phyloP scores from a whole-genome alignment of 1,140 invertebrate genomes.

The Drosophila kikkawai region DNA sequence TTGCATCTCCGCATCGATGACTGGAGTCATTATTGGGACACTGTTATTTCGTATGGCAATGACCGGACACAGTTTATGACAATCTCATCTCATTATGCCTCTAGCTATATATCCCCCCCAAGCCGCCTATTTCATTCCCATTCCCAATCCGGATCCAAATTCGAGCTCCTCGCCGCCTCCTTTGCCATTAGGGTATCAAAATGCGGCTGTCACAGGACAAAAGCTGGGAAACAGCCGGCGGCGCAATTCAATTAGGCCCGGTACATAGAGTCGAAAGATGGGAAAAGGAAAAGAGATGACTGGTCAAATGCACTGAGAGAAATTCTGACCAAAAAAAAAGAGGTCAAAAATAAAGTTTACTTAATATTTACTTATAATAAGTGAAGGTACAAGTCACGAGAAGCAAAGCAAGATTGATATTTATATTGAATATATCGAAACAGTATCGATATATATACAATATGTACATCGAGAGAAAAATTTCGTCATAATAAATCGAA shows the following conservation, averaged over 20 bases:
- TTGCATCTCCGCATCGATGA: slow-evolving; percentile 19
- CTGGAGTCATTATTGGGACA: slow-evolving; percentile 11
- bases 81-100: slow-evolving; percentile 50
- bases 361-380: no score
- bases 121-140: neutral
- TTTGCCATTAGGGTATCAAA: slow-evolving; percentile 42
- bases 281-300: neutral
- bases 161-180: slow-evolving; percentile 4
- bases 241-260: slow-evolving; percentile 70
- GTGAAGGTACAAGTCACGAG: no score
- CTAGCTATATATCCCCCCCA: neutral
- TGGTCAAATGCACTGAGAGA: neutral
- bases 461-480: no score
- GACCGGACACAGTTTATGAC: slow-evolving; percentile 37
- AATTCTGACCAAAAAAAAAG: neutral
- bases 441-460: neutral
- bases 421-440: neutral
- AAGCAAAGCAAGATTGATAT: neutral
- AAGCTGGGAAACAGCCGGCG: slow-evolving; percentile 57
- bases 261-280: slow-evolving; percentile 26
- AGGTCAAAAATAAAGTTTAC: no score
- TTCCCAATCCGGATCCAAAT: slow-evolving; percentile 2
- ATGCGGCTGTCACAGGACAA: slow-evolving; percentile 68
- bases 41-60: slow-evolving; percentile 27
- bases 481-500: no score